Evolutionary conservation across 2,113 vertebrate genomes (phyloP), one percentile per base, ranked within the genome.

Genomic region (Aegithalos caudatus): DNA sequence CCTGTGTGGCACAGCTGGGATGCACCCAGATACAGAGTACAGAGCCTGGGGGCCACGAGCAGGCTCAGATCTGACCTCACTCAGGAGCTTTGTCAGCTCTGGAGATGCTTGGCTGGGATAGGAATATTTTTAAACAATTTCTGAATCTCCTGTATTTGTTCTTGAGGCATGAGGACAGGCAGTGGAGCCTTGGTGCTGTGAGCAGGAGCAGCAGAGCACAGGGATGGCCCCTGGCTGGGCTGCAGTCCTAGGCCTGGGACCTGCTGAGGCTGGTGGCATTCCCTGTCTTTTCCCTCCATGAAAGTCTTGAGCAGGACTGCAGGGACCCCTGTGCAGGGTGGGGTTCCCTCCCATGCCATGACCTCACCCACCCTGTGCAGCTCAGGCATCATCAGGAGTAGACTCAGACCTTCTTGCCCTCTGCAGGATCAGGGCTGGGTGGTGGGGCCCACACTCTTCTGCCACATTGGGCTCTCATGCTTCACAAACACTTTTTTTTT

Each of bases 241-340:
- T 73, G 61, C 53, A 14, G 20, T 3, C 2, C 18, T 24, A 7
- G 27, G 13, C 25, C 14, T 3, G 11, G 71, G 27, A 6, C 14
- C 25, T 17, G 1, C 44, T 13, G 53, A 1, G 53, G 33, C 57
- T 9, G 6, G 37, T 64, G 67, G 18, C 62, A 38, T 60, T 45
- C 35, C 18, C 57, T 54, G 57, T 51, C 2, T 0, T 33, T 45
- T 35, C 23, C 12, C 37, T 37, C 28, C 10, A 0, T 3, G 37
- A 60, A 31, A 50, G 29, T 19, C 27, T 27, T 11, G 31, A 51
- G 31, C 45, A 67, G 51, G 61, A 56, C 89, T 62, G 61, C 61
- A 54, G 77, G 35, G 44, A 48, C 11, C 53, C 44, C 8, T 9
- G 1, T 7, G 35, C 29, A 21, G 76, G n/a, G 14, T 29, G 64